Conservation (phyloP, 2,113 vertebrate genomes). For the Microtus richardsoni region DNA sequence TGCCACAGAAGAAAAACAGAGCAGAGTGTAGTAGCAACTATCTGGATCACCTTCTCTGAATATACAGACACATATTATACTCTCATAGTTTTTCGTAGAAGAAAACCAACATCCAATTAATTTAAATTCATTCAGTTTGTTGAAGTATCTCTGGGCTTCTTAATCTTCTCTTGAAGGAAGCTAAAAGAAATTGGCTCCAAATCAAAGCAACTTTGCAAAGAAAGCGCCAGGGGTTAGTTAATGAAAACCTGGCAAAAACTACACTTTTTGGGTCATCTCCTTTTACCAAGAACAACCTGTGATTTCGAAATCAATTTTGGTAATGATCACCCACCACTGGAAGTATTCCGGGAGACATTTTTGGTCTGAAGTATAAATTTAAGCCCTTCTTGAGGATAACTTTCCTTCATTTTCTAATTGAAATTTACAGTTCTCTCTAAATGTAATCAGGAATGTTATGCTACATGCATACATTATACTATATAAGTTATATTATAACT, state of each 20-base stretch:
- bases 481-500: background rate
- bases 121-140: constrained; percentile 61
- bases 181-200: constrained; percentile 28
- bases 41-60: constrained; percentile 11
- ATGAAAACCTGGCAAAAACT: constrained; percentile 42
- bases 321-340: background rate
- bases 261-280: background rate
- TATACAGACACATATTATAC: background rate
- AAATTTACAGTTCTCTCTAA: constrained; percentile 24
- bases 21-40: background rate
- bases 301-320: constrained; percentile 16
- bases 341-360: background rate
- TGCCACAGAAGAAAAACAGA: background rate
- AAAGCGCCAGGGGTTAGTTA: constrained; percentile 18
- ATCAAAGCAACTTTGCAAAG: constrained; percentile 52
- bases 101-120: constrained; percentile 37
- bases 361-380: background rate
- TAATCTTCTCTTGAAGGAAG: constrained; percentile 35
- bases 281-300: constrained; percentile 24
- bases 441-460: background rate
- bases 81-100: constrained; percentile 44
- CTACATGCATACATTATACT: background rate
- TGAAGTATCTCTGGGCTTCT: constrained; percentile 52
- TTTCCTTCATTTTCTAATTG: background rate
- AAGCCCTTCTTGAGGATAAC: background rate